Conservation (phyloP, 2,797 vertebrate species). For the Pseudopleuronectes americanus region DNA sequence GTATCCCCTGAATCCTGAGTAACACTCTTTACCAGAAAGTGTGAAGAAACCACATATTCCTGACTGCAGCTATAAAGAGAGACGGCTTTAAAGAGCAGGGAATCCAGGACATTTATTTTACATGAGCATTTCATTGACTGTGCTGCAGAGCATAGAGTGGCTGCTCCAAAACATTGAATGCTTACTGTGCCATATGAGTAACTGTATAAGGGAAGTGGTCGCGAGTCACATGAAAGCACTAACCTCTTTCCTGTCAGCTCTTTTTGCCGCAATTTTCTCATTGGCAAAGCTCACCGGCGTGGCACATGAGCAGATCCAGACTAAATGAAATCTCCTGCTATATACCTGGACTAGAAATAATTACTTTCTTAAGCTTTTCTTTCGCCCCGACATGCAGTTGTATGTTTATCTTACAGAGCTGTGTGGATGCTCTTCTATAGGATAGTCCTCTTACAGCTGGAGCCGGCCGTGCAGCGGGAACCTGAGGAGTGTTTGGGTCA, state of each 20-base stretch:
- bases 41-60: constrained; percentile 43
- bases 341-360: constrained; percentile 30
- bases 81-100: neutral
- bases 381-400: constrained; percentile 28
- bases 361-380: constrained; percentile 25
- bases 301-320: neutral
- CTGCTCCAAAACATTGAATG: neutral
- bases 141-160: neutral
- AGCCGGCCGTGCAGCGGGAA: constrained; percentile 75
- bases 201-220: constrained; percentile 42
- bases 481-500: constrained; percentile 83
- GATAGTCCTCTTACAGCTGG: constrained; percentile 64
- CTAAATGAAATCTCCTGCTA: neutral
- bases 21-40: constrained; percentile 40
- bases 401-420: constrained; percentile 46
- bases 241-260: constrained; percentile 35
- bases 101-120: neutral
- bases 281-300: neutral
- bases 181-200: too few species aligned
- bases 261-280: neutral
- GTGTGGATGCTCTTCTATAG: constrained; percentile 42
- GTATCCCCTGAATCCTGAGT: too few species aligned
- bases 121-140: neutral
- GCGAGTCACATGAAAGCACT: constrained; percentile 4
- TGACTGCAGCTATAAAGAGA: neutral